Base-by-base conservation (phyloP, 2,797 vertebrate genomes). In the Peromyscus melanophrys region DNA sequence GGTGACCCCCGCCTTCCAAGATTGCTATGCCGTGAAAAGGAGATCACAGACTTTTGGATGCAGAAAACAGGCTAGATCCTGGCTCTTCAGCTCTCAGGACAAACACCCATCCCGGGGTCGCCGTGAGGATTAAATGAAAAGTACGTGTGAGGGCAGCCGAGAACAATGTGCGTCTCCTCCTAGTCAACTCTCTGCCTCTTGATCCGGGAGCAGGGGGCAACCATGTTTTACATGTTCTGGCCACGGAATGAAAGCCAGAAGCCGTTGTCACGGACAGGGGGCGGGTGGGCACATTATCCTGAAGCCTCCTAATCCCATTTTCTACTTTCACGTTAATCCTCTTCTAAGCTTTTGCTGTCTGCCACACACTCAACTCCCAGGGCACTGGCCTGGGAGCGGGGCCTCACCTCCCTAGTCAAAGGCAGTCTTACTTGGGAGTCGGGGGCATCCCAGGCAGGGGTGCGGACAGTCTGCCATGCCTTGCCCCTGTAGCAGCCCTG, bases 241-340 rank as follows among this genome's bases (percentile, higher is more conserved):
- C 46, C 83, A 61, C 9, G 17, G 90, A 89, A 85, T 80, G 69
- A 95, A 90, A 89, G 96, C 80, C 43, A 87, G 83, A 93, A 92
- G 80, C 93, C 0, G 16, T 92, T 96, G 97, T 97, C 96, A 75
- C 85, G 96, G 94, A 84, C 69, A 71, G 73, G 83, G 83, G 75
- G 57, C 4, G 81, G 86, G 69, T 89, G 94, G 94, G 92, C 80
- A 94, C 90, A 46, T 95, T 95, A 90, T 57, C 90, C 78, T 4
- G 71, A 91, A 92, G 93, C 90, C 92, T 95, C 92, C 80, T 98
- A 97, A 98, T 97, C 97, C 97, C 95, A 96, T 97, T 98, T 97
- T 97, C 97, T 96, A 95, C 95, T 97, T 96, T 97, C 93, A 46
- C 81, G 92, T 97, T 97, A 97, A 98, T 97, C 97, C 97, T 94